Base-by-base conservation (phyloP, 2,113 vertebrate genomes). In the Lontra canadensis region DNA sequence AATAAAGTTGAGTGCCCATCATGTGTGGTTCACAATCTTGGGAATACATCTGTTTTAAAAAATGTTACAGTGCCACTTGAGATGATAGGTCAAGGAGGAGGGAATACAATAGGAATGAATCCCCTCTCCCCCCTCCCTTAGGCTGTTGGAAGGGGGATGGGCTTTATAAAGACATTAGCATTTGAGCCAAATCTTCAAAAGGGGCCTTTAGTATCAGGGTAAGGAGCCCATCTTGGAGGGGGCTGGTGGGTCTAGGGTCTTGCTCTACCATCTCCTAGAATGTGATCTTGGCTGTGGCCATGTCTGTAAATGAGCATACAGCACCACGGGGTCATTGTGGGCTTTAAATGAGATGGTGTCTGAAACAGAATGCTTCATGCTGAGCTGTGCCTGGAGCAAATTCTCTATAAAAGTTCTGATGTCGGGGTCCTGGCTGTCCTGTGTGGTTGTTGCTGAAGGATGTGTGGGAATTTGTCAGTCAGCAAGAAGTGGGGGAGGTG, bases 401-500 rank as follows among this genome's bases (percentile, higher is more conserved):
- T 63, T 8, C 7, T 52, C n/a, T n/a, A 2, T 44, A 14, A 42
- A 59, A 39, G 21, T 15, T 86, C 23, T 47, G 7, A 55, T 36
- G 4, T 21, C 1, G 4, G 5, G 11, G 18, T 61, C 34, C n/a
- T 57, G 55, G 52, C n/a, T 76, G 7, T 57, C 25, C 23, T 84
- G 80, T 61, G 34, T 8, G 17, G 13, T 65, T 44, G 20, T 20
- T 47, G 11, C 10, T 78, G 23, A 73, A 73, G 34, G 57, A 67
- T 23, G 42, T 44, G 13, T 20, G 31, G 31, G 34, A 80, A 36
- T 52, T 4, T 59, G 55, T 36, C 69, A 47, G 12, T 47, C 52
- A 55, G 29, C 39, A 47, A 21, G 86, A 42, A 86, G 13, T n/a
- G 3, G 6, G 6, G 6, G 9, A 17, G 0, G 0, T 1, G 2